Evolutionary conservation across 2,888 invertebrate species (phyloP).

Genomic region (Euplexia lucipara): DNA sequence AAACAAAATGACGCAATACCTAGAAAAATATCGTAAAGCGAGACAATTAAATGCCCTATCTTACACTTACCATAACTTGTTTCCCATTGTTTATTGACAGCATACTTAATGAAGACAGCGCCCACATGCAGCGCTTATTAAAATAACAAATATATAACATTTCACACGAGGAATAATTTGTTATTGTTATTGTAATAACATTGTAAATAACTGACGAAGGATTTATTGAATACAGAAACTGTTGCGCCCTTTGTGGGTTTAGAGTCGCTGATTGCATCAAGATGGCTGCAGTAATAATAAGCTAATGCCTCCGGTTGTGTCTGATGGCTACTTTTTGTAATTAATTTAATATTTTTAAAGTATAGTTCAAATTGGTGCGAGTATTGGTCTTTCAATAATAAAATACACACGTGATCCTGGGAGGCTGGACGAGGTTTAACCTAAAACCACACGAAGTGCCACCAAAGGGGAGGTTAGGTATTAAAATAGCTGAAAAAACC

Average conservation of each 20-base stretch:
- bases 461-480: too few relatives aligned
- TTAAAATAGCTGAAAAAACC: too few relatives aligned
- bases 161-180: slow-evolving; percentile 46
- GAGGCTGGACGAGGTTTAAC: too few relatives aligned
- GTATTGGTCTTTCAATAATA: too few relatives aligned
- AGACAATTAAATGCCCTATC: slow-evolving; percentile 33
- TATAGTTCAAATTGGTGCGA: not conserved
- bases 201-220: slow-evolving; percentile 49
- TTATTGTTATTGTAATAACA: slow-evolving; percentile 49
- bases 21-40: slow-evolving; percentile 33
- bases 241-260: slow-evolving; percentile 30
- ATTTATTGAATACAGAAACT: slow-evolving; percentile 40
- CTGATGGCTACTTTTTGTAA: not conserved
- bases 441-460: too few relatives aligned
- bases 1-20: slow-evolving; percentile 37
- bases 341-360: not conserved
- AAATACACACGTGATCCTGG: too few relatives aligned
- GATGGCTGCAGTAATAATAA: slow-evolving; percentile 36
- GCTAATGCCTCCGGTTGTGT: slow-evolving; percentile 5
- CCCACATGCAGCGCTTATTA: slow-evolving; percentile 45
- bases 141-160: slow-evolving; percentile 49
- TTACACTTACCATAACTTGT: slow-evolving; percentile 41
- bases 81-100: slow-evolving; percentile 29
- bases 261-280: slow-evolving; percentile 39
- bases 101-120: slow-evolving; percentile 12